Base-by-base conservation (phyloP, 2,888 invertebrate species). In the Stegophylla sp. region DNA sequence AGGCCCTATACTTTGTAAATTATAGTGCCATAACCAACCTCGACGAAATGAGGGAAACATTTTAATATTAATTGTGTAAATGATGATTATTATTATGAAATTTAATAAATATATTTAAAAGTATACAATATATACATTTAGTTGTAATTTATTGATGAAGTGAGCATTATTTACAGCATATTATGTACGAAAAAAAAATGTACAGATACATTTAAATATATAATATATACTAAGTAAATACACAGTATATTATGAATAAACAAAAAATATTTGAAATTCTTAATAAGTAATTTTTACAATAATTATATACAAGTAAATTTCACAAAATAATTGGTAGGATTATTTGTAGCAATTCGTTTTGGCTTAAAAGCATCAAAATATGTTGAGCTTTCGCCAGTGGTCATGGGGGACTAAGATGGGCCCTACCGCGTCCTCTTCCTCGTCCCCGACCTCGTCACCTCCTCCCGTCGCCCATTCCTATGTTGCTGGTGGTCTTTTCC, bases 351-450 rank as follows among this genome's bases (percentile, higher is more conserved):
- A 79, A 71, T 71, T 69, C 59, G 79, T 79, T n/a, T 73, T 71
- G 94, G 85, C 95, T 95, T 17, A 94, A 95, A 88, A 94, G 94
- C 45, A 95, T 95, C 84, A 95, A 95, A n/a, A n/a, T n/a, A n/a
- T 87, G 94, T 95, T 88, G 94, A 95, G 88, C 91, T 94, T 85
- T 95, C 94, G 94, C 91, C 91, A 85, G 91, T 92, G 74, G 87
- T 86, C 82, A 87, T 83, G 56, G 84, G 84, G 63, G 85, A 84
- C 84, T 85, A 85, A 85, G 84, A 84, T 82, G 90, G 85, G 93
- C 93, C 89, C 93, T 88, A 86, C 90, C 90, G 86, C 90, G 88
- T 86, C 90, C 90, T 85, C 90, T 91, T 90, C 93, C 93, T 92
- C 93, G 92, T 91, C 92, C 93, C 88, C 93, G 91, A 90, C 92